Base-by-base conservation (phyloP, 2,797 vertebrate species). In the Danio choprae region DNA sequence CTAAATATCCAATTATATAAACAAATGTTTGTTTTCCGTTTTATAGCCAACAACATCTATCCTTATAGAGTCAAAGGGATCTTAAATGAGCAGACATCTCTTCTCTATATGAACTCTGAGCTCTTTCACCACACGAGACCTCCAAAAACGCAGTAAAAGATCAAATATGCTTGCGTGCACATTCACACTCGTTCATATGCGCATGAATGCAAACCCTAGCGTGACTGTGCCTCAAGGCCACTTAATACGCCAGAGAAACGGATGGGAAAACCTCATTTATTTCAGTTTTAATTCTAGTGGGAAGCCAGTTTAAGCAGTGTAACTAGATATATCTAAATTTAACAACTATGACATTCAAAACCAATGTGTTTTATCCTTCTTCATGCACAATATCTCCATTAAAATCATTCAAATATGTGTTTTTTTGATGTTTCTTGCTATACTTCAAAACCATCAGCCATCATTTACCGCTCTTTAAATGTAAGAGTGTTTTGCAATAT, bases 161-260 rank as follows among this genome's bases (percentile, higher is more conserved):
- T 53, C 0, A 51, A 13, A 40, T 40, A 40, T 53, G 65, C 65
- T 68, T 6, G 22, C 22, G 10, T 69, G 16, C 48, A 53, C 67
- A 53, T 53, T 50, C 15, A 11, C 18, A 18, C 1, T 1, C 10
- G 18, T 56, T 59, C 8, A 53, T 36, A 53, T 7, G 16, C 16
- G 48, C 29, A 70, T 70, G 67, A 48, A 53, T 13, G 67, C 48
- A 53, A 53, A 70, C n/a, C 16, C 48, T 53, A 40, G 29, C 48
- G 22, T 70, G 29, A 53, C 48, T 70, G 67, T 38, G 67, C 3
- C 48, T 69, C 38, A 5, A 12, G 67, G 48, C 16, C 16, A 0
- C 15, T 69, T 10, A 29, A n/a, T 15, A 51, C 18, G 46, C 46
- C 38, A n/a, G 22, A 50, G 20, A 67, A 15, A 8, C 6, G 0